Conservation (phyloP, 2,797 vertebrate genomes). For the Carcharodon carcharias region DNA sequence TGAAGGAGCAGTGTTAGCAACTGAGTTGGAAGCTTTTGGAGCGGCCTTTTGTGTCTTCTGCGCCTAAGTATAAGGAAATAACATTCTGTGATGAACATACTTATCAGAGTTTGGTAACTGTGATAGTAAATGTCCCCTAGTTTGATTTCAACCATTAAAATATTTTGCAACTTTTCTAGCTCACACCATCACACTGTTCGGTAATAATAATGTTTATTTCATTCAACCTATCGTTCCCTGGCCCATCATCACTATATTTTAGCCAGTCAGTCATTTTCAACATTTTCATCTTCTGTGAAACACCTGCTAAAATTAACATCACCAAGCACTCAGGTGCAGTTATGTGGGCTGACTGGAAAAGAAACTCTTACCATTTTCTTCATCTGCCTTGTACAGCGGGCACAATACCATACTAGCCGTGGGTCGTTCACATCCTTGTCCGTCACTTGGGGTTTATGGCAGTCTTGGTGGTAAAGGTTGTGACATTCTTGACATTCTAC, state of each 20-base stretch:
- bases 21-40: conserved; percentile 79
- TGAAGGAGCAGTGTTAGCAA: conserved; percentile 71
- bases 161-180: neutral
- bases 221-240: neutral
- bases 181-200: no score
- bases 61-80: conserved; percentile 61
- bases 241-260: neutral
- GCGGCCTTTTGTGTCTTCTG: conserved; percentile 88
- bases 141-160: neutral
- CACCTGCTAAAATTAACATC: neutral
- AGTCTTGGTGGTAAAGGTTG: conserved; percentile 97
- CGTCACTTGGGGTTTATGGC: conserved; percentile 94
- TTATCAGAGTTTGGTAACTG: neutral
- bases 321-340: no score
- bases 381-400: conserved; percentile 94
- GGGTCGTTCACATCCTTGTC: conserved; percentile 98
- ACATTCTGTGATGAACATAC: neutral
- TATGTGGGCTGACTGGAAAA: neutral
- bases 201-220: neutral
- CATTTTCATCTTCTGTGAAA: neutral
- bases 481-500: conserved; percentile 98
- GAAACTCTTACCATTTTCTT: conserved; percentile 82
- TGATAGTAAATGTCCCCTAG: neutral
- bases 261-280: neutral
- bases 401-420: conserved; percentile 94